phyloP scores from a whole-genome alignment of 1,140 invertebrate genomes.

The Leptonema lineaticorne region DNA sequence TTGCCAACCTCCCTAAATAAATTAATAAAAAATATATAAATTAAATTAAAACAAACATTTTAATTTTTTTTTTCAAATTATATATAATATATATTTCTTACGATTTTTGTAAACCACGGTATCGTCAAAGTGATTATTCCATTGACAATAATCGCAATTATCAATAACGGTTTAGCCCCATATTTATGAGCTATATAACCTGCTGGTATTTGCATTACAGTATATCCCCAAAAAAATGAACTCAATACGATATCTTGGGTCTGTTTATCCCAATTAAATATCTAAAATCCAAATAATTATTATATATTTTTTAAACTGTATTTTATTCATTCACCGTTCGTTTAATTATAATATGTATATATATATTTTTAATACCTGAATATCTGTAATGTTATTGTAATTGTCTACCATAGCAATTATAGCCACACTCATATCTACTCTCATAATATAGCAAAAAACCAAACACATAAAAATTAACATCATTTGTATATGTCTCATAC shows the following conservation, averaged over 20 bases:
- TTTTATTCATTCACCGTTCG: too few relatives aligned
- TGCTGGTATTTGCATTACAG: conserved; percentile 32
- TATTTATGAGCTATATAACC: conserved; percentile 26
- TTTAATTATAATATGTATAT: too few relatives aligned
- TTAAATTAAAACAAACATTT: conserved; percentile 54
- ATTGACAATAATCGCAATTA: conserved; percentile 18
- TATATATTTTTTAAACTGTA: too few relatives aligned
- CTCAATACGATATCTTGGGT: conserved; percentile 31
- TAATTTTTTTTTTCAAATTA: conserved; percentile 1
- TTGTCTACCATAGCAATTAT: conserved; percentile 71
- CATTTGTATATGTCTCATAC: conserved; percentile 65
- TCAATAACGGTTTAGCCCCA: conserved; percentile 29
- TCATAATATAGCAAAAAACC: conserved; percentile 62
- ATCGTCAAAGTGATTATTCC: conserved; percentile 25
- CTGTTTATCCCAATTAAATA: conserved; percentile 37
- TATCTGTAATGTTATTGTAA: conserved; percentile 42
- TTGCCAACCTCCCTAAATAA: conserved; percentile 35
- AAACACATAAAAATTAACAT: conserved; percentile 64
- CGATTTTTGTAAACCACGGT: conserved; percentile 21
- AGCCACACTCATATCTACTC: conserved; percentile 70
- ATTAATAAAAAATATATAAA: conserved; percentile 2
- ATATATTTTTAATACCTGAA: too few relatives aligned
- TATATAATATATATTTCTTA: conserved; percentile 11
- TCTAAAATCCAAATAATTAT: conserved; percentile 10
- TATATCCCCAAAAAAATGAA: conserved; percentile 37